These are phyloP conservation scores for Aphelocoma coerulescens DNA, from an alignment of 2,113 vertebrate species.

Conservation along the genomic window DNA sequence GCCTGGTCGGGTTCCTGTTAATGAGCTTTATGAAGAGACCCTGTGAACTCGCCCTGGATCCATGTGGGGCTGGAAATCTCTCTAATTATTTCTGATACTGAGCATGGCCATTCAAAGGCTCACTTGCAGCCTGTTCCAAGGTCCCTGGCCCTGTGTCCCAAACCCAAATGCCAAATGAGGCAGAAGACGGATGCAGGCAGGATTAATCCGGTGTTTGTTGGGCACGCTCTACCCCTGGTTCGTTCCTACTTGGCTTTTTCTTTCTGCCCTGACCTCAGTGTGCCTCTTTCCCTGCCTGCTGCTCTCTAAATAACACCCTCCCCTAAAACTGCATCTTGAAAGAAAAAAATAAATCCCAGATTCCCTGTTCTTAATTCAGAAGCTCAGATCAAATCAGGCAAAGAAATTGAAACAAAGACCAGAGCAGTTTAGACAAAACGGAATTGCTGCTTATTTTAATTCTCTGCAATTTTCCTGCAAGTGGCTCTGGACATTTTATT, in stretches of 20 bases:
- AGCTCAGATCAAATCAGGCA: conserved; percentile 49
- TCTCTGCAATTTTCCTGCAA: background rate
- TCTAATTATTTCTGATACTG: background rate
- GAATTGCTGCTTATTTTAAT: background rate
- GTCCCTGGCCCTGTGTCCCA: background rate
- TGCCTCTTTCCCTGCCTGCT: background rate
- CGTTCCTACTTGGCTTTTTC: background rate
- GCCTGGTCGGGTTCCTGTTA: fast-evolving
- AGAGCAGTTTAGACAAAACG: background rate
- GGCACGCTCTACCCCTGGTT: background rate
- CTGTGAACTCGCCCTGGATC: background rate
- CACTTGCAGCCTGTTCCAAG: fast-evolving
- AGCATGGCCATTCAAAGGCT: fast-evolving
- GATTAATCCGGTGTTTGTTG: background rate
- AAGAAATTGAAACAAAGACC: conserved; percentile 19
- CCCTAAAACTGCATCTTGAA: background rate
- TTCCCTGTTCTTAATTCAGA: conserved; percentile 17
- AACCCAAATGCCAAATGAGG: background rate
- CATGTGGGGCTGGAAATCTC: background rate
- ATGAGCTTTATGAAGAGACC: background rate
- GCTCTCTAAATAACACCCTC: background rate
- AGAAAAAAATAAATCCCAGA: background rate
- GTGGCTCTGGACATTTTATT: background rate
- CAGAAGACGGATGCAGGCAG: background rate
- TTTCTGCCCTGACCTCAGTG: background rate